Evolutionary conservation across 2,797 vertebrate species (phyloP).

Genomic region (Phrynocephalus guinanensis): DNA sequence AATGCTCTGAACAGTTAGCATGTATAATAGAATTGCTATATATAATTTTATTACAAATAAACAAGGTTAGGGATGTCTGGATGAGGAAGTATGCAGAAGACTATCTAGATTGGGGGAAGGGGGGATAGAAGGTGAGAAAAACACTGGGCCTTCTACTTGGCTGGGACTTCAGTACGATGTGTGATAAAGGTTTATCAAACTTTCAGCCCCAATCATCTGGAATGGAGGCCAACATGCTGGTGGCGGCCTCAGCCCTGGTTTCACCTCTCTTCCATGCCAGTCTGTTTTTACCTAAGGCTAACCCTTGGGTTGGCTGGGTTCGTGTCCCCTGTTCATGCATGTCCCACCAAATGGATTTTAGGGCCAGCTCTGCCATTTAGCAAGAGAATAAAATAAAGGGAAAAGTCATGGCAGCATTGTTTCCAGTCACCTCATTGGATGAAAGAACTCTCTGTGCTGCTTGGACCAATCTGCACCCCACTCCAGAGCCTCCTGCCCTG

Average conservation of each 20-base stretch:
- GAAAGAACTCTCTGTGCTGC: no score
- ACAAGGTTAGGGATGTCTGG: not conserved
- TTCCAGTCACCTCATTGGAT: no score
- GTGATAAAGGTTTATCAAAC: not conserved
- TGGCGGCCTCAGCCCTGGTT: not conserved
- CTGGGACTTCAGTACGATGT: not conserved
- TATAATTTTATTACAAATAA: conserved; percentile 9
- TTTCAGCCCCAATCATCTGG: not conserved
- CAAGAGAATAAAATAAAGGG: no score
- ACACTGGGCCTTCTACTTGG: not conserved
- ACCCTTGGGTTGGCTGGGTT: not conserved
- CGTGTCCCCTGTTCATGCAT: not conserved
- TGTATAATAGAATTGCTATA: not conserved
- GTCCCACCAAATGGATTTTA: no score
- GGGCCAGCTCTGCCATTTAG: no score
- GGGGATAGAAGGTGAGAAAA: not conserved
- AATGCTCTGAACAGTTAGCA: not conserved
- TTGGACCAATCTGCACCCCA: no score
- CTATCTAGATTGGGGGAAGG: not conserved
- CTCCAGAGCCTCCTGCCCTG: not conserved
- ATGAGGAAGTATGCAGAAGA: not conserved
- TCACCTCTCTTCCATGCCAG: no score
- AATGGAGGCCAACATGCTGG: no score
- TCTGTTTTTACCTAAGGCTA: not conserved
- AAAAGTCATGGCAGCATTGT: no score